Conservation (phyloP, 1,140 invertebrate species). For the Eubasilissa regina region DNA sequence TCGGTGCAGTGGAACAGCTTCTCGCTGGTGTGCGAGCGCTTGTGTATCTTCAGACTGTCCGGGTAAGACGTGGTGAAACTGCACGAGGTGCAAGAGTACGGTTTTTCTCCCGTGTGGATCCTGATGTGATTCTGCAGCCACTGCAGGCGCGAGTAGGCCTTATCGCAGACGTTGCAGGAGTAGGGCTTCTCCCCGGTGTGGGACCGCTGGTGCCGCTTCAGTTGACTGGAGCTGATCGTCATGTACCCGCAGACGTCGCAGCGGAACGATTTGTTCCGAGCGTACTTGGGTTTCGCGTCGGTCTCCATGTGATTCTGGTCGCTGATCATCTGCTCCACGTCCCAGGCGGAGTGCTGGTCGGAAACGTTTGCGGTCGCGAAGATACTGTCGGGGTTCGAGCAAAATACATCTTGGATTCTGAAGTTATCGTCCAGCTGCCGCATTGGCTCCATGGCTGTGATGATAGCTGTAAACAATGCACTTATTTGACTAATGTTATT, state of each 20-base stretch:
- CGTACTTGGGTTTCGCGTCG: no score
- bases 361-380: no score
- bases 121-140: not conserved
- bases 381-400: no score
- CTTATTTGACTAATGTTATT: no score
- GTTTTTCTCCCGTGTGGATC: not conserved
- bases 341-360: not conserved
- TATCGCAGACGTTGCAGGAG: not conserved
- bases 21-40: not conserved
- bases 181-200: slow-evolving; percentile 1
- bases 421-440: not conserved
- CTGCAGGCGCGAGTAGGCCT: not conserved
- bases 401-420: not conserved
- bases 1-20: not conserved
- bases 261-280: not conserved
- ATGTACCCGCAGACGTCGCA: not conserved
- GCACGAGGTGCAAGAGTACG: not conserved
- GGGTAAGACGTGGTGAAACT: not conserved
- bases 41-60: not conserved
- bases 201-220: not conserved
- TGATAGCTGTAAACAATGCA: no score
- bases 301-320: not conserved
- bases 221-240: not conserved
- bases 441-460: no score
- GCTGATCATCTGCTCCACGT: not conserved